Conservation (phyloP, 1,140 invertebrate genomes). For the Yoshiicerus persimilis region DNA sequence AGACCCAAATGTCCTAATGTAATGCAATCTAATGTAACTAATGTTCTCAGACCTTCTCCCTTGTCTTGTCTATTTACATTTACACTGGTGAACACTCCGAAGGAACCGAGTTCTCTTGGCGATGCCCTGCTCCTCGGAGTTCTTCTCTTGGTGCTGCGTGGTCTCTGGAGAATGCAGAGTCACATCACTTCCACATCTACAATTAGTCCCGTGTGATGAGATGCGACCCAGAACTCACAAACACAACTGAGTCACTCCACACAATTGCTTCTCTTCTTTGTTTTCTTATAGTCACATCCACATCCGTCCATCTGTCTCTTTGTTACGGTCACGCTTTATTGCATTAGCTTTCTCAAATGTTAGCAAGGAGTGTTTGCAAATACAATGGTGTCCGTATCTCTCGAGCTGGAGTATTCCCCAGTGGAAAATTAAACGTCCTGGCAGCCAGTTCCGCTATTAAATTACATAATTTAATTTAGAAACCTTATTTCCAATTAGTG, state of each 20-base stretch:
- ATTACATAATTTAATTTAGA: too few relatives aligned
- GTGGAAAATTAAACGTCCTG: too few relatives aligned
- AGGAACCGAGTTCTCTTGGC: background rate
- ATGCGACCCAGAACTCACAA: background rate
- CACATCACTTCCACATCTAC: background rate
- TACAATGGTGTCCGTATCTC: too few relatives aligned
- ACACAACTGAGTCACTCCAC: background rate
- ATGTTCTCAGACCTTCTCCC: background rate
- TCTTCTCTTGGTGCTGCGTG: background rate
- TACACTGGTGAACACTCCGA: background rate
- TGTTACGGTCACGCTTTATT: too few relatives aligned
- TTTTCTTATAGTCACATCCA: background rate
- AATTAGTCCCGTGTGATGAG: background rate
- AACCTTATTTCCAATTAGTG: too few relatives aligned
- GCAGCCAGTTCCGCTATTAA: too few relatives aligned
- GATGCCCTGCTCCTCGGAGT: background rate
- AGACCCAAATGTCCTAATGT: background rate
- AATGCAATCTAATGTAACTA: background rate
- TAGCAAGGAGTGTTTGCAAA: too few relatives aligned
- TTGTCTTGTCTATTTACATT: background rate
- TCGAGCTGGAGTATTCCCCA: too few relatives aligned
- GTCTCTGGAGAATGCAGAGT: background rate
- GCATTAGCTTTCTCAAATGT: too few relatives aligned
- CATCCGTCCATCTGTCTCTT: background rate
- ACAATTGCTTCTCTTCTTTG: background rate